These are phyloP conservation scores for Bombus soroeensis DNA, from an alignment of 1,140 invertebrate genomes.

Conservation along the genomic window DNA sequence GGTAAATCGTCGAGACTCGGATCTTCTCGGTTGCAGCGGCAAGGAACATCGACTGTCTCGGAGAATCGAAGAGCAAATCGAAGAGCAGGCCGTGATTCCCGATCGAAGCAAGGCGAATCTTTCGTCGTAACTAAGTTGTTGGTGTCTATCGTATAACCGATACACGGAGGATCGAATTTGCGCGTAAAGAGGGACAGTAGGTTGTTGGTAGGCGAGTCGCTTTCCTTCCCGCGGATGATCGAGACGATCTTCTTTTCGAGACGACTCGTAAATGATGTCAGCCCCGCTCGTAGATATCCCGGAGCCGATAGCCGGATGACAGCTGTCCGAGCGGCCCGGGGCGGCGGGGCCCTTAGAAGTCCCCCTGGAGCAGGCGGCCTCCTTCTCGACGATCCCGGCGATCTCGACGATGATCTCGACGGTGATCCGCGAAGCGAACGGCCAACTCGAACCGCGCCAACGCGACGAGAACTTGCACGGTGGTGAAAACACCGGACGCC, in stretches of 20 bases:
- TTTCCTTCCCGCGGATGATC: neutral
- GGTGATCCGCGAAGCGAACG: slow-evolving; percentile 46
- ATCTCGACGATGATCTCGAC: slow-evolving; percentile 3
- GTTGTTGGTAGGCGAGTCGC: neutral
- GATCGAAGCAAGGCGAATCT: neutral
- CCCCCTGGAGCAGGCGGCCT: slow-evolving; percentile 68
- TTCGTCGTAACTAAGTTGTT: neutral
- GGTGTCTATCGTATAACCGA: neutral
- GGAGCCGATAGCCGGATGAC: slow-evolving; percentile 67
- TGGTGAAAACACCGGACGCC: neutral
- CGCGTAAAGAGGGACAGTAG: neutral
- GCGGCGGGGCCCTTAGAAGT: slow-evolving; percentile 75
- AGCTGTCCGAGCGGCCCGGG: slow-evolving; percentile 66
- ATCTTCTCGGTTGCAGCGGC: neutral
- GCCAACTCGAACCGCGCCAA: neutral
- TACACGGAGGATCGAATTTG: neutral
- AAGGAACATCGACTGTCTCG: neutral
- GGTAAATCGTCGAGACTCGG: neutral
- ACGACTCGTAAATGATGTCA: slow-evolving; percentile 64
- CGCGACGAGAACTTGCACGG: slow-evolving; percentile 11
- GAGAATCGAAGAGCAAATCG: neutral
- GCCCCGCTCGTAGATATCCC: slow-evolving; percentile 72
- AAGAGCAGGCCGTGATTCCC: neutral
- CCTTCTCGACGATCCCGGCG: slow-evolving; percentile 48
- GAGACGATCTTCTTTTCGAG: slow-evolving; percentile 19